These are phyloP conservation scores for Encarsia formosa DNA, from an alignment of 2,888 invertebrate species.

Conservation along the genomic window DNA sequence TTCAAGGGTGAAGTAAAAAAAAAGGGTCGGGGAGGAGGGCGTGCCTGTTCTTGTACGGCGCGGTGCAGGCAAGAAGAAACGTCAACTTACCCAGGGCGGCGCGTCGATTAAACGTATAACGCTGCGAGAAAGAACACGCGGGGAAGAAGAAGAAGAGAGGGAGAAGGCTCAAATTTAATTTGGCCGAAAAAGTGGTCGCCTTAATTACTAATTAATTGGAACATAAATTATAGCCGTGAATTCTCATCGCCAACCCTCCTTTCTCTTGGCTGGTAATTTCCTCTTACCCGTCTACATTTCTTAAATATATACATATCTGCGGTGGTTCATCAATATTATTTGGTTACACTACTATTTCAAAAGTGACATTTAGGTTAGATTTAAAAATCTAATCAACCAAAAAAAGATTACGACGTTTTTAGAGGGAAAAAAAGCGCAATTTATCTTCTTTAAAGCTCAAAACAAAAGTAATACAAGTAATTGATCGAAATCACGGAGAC, in stretches of 20 bases:
- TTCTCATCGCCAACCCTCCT: slow-evolving; percentile 18
- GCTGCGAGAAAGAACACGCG: slow-evolving; percentile 18
- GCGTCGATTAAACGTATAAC: no score
- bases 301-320: no score
- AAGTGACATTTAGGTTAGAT: no score
- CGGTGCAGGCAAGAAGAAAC: slow-evolving; percentile 23
- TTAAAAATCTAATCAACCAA: no score
- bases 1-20: slow-evolving; percentile 7
- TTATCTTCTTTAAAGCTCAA: no score
- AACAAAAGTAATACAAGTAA: no score
- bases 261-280: slow-evolving; percentile 1
- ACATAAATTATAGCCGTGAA: slow-evolving; percentile 47
- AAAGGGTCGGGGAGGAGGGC: no score
- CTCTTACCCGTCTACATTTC: background rate
- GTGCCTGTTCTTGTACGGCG: background rate
- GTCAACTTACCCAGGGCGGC: slow-evolving; percentile 29
- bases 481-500: slow-evolving; percentile 29
- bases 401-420: no score
- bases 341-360: no score
- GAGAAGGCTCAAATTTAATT: slow-evolving; percentile 40
- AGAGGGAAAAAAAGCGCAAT: no score
- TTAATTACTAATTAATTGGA: slow-evolving; percentile 51
- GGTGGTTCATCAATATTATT: no score
- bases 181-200: slow-evolving; percentile 43
- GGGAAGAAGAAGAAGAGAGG: slow-evolving; percentile 18